Evolutionary conservation across 1,140 invertebrate genomes (phyloP).

Genomic region (Drosophila trapezifrons): DNA sequence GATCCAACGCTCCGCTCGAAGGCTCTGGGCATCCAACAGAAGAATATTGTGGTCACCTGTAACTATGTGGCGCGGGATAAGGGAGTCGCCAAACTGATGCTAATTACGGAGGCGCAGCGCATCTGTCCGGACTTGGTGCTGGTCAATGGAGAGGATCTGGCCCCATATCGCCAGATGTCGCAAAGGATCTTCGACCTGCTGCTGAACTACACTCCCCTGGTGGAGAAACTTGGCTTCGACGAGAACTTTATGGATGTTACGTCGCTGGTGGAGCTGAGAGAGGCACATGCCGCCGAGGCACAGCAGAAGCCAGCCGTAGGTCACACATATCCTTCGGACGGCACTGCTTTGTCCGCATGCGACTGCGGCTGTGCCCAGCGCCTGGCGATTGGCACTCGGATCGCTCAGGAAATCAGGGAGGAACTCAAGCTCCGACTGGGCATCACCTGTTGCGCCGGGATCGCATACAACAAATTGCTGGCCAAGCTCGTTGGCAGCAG

Average conservation of each 20-base stretch:
- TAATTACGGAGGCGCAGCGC: conserved; percentile 87
- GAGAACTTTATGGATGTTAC: conserved; percentile 92
- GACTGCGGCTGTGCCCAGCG: conserved; percentile 89
- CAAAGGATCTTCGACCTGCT: conserved; percentile 88
- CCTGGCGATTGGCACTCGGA: conserved; percentile 87
- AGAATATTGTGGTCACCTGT: conserved; percentile 91
- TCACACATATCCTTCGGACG: conserved; percentile 86
- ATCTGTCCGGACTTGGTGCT: conserved; percentile 89
- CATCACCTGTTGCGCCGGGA: conserved; percentile 92
- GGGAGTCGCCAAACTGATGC: conserved; percentile 91
- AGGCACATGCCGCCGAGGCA: conserved; percentile 62
- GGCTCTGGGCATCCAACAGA: conserved; percentile 91
- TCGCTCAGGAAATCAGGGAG: conserved; percentile 89
- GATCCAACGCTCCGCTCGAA: conserved; percentile 87
- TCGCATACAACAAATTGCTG: conserved; percentile 92
- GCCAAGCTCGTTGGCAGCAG: conserved; percentile 90
- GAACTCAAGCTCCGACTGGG: conserved; percentile 88
- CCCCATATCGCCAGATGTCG: conserved; percentile 89
- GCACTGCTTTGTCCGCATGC: conserved; percentile 85
- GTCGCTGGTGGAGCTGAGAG: conserved; percentile 86
- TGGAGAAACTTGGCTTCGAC: conserved; percentile 92
- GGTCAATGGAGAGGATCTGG: conserved; percentile 90
- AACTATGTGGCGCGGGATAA: conserved; percentile 90
- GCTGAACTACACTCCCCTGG: conserved; percentile 88
- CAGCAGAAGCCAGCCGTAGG: conserved; percentile 84